phyloP scores from a whole-genome alignment of 2,888 invertebrate species.

The Macrophya alboannulata region DNA sequence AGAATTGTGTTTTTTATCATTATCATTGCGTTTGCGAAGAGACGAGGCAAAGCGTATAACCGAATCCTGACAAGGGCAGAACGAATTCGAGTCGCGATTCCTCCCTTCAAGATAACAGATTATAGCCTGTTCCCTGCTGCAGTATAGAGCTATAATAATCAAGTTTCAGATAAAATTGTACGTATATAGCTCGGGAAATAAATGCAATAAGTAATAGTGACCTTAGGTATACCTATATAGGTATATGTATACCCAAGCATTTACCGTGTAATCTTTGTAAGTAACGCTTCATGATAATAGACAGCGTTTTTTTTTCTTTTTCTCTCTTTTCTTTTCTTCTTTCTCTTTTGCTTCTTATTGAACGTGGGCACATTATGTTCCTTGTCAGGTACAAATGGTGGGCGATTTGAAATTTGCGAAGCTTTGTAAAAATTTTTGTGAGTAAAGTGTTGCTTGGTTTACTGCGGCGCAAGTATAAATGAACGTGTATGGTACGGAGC shows the following conservation, averaged over 20 bases:
- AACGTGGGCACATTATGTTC: constrained; percentile 22
- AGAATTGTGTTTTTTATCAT: constrained; percentile 50
- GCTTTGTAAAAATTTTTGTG: constrained; percentile 44
- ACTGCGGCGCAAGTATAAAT: constrained; percentile 23
- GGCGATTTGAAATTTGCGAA: constrained; percentile 43
- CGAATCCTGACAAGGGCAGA: background rate
- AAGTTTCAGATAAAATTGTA: constrained; percentile 12
- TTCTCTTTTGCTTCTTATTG: constrained; percentile 13
- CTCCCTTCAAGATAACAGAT: constrained; percentile 15
- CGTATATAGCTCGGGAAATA: background rate
- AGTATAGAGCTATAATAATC: background rate
- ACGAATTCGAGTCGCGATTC: constrained; percentile 26
- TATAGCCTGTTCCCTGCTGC: background rate
- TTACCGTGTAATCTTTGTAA: background rate
- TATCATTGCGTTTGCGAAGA: constrained; percentile 36
- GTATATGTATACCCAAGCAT: background rate
- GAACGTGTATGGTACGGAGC: background rate
- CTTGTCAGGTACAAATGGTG: constrained; percentile 42
- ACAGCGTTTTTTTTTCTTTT: background rate
- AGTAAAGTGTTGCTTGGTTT: constrained; percentile 42
- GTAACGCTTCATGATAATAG: constrained; percentile 6
- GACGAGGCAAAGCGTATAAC: constrained; percentile 15
- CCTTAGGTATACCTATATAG: no score
- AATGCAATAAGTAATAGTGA: background rate
- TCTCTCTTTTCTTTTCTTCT: background rate